Evolutionary conservation across 2,888 invertebrate species (phyloP).

Genomic region (Gastracanthus pulcherrimus): DNA sequence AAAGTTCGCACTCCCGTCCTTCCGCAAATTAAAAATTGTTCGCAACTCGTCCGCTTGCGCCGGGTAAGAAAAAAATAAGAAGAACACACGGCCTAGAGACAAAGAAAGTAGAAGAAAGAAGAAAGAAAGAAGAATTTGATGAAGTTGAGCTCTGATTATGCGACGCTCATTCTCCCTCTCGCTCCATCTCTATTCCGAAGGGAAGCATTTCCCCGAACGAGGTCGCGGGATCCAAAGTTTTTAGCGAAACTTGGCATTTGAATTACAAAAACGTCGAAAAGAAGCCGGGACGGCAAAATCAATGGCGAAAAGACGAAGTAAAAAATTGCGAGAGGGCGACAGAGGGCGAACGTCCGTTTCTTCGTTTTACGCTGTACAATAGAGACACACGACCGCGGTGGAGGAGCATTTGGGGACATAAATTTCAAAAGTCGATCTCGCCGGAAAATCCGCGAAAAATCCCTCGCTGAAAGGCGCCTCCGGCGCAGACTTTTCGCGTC

Average conservation of each 20-base stretch:
- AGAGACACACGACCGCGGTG: neutral
- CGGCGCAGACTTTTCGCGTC: neutral
- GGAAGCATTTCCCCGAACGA: neutral
- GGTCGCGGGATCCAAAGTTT: neutral
- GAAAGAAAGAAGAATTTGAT: slow-evolving; percentile 42
- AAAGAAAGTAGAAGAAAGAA: slow-evolving; percentile 5
- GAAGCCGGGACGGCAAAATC: neutral
- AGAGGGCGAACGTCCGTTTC: too few species aligned
- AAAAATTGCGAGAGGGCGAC: neutral
- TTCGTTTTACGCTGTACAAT: neutral
- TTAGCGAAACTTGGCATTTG: neutral
- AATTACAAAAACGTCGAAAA: slow-evolving; percentile 6
- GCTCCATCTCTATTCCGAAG: neutral
- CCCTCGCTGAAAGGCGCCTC: neutral
- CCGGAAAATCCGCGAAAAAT: slow-evolving; percentile 8
- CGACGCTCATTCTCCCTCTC: neutral
- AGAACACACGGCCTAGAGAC: neutral
- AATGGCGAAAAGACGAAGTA: neutral
- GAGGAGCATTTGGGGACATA: neutral
- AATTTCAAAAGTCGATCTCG: slow-evolving; percentile 11
- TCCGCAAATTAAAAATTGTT: slow-evolving; percentile 38
- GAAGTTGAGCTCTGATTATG: slow-evolving; percentile 48
- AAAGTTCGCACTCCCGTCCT: neutral
- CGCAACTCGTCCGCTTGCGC: neutral
- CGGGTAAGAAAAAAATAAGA: neutral